These are phyloP conservation scores for Oryctes rhinoceros DNA, from an alignment of 1,140 invertebrate genomes.

Conservation along the genomic window DNA sequence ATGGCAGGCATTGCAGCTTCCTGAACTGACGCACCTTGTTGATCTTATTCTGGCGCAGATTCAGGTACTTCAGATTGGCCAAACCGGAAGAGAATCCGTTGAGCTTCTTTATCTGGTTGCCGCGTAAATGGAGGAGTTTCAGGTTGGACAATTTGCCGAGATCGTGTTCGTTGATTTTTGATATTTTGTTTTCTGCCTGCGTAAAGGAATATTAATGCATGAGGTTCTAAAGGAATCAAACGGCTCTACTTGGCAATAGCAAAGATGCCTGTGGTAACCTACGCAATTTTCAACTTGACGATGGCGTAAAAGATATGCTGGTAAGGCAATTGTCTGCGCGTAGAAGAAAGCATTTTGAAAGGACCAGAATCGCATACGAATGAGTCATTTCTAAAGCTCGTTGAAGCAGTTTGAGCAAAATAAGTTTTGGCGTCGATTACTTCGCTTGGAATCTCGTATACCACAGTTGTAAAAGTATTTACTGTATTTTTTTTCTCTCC, in stretches of 20 bases:
- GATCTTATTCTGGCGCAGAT: constrained; percentile 65
- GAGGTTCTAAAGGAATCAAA: not conserved
- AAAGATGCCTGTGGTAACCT: not conserved
- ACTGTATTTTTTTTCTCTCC: no score
- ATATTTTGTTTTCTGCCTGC: constrained; percentile 63
- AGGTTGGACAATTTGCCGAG: constrained; percentile 62
- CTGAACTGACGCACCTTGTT: constrained; percentile 63
- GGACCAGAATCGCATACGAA: no score
- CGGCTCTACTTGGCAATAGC: not conserved
- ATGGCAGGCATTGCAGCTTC: constrained; percentile 62
- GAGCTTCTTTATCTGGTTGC: constrained; percentile 64
- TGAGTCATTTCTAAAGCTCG: no score
- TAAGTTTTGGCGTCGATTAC: no score
- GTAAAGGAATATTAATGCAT: not conserved
- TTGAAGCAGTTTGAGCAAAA: no score
- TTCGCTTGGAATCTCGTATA: no score
- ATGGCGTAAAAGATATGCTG: no score
- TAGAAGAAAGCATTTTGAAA: no score
- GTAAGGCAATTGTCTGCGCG: no score
- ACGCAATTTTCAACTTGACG: no score
- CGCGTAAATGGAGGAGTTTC: constrained; percentile 63
- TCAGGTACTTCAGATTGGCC: constrained; percentile 64
- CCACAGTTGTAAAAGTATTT: no score
- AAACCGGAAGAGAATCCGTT: constrained; percentile 61
- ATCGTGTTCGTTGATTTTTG: constrained; percentile 55